Evolutionary conservation across 1,140 invertebrate species (phyloP).

Genomic region (Telenomus remus): DNA sequence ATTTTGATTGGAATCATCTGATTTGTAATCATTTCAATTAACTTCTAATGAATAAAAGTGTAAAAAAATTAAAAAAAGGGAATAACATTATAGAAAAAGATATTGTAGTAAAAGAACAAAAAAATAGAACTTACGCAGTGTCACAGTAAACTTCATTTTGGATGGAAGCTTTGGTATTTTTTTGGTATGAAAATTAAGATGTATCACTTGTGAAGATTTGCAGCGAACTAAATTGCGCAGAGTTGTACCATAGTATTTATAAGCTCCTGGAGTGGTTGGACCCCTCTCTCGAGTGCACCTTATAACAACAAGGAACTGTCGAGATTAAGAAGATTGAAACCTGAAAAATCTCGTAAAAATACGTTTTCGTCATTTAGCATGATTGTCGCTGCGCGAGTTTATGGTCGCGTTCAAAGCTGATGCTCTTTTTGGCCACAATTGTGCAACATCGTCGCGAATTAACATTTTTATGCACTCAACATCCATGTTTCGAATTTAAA

Average conservation of each 20-base stretch:
- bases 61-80: no score
- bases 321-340: not conserved
- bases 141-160: slow-evolving; percentile 15
- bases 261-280: slow-evolving; percentile 48
- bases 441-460: slow-evolving; percentile 18
- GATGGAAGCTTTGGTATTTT: not conserved
- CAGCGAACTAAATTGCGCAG: slow-evolving; percentile 61
- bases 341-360: slow-evolving; percentile 2
- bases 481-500: not conserved
- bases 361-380: slow-evolving; percentile 9
- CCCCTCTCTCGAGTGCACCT: slow-evolving; percentile 58
- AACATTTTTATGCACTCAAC: slow-evolving; percentile 15
- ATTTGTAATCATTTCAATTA: no score
- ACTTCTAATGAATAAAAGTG: no score
- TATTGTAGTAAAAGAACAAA: no score
- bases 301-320: slow-evolving; percentile 34
- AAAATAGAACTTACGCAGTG: slow-evolving; percentile 1
- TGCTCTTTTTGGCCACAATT: slow-evolving; percentile 1
- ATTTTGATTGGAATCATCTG: no score
- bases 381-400: not conserved
- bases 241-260: slow-evolving; percentile 61
- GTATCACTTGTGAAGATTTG: slow-evolving; percentile 14
- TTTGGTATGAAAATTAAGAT: slow-evolving; percentile 4
- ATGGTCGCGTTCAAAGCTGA: not conserved
- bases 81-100: no score